Evolutionary conservation across 2,888 invertebrate genomes (phyloP).

Genomic region (Auanema sp.): DNA sequence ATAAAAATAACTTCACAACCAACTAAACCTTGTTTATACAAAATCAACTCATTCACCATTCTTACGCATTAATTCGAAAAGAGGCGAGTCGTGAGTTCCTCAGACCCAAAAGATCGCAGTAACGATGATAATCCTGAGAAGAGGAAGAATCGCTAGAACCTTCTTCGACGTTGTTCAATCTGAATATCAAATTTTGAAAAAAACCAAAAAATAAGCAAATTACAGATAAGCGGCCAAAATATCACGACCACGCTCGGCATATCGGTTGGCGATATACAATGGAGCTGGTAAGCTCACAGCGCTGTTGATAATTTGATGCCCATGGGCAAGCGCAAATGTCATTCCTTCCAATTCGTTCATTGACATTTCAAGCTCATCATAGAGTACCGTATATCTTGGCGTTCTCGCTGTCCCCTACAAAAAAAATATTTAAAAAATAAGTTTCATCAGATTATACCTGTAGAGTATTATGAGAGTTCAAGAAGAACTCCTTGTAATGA

Average conservation of each 20-base stretch:
- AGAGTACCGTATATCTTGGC: constrained; percentile 55
- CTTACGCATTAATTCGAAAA: no score
- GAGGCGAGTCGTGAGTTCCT: no score
- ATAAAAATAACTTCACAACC: no score
- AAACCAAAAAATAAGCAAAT: neutral
- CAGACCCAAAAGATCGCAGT: no score
- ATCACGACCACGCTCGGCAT: constrained; percentile 40
- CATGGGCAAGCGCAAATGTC: constrained; percentile 47
- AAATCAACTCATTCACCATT: no score
- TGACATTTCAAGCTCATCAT: constrained; percentile 40
- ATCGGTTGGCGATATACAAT: constrained; percentile 53
- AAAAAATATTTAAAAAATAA: neutral
- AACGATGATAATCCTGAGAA: no score
- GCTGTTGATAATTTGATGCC: constrained; percentile 52
- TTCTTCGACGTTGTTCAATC: no score
- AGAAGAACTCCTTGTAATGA: constrained; percentile 50
- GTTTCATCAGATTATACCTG: constrained; percentile 32
- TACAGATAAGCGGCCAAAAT: constrained; percentile 9
- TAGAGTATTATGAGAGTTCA: constrained; percentile 54
- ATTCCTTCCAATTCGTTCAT: constrained; percentile 48
- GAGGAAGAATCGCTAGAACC: no score
- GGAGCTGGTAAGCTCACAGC: constrained; percentile 54
- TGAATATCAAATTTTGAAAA: no score
- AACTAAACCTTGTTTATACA: no score
- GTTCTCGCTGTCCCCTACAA: constrained; percentile 58